phyloP scores from a whole-genome alignment of 1,140 invertebrate genomes.

The Drosophila triauraria region DNA sequence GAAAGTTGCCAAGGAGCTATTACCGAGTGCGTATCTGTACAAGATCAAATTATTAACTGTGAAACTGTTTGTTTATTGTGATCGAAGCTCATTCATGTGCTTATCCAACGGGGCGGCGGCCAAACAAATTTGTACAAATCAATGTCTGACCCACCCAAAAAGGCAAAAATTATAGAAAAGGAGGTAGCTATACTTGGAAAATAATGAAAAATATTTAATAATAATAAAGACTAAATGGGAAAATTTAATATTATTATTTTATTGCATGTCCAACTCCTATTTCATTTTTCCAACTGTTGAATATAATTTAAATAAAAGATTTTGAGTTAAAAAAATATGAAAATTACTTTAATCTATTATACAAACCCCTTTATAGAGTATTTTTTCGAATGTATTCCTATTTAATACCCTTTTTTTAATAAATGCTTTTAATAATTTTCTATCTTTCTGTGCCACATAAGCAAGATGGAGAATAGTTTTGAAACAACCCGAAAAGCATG shows the following conservation, averaged over 20 bases:
- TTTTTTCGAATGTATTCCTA: too few species aligned
- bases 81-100: constrained; percentile 61
- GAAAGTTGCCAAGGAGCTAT: constrained; percentile 26
- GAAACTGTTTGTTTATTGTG: constrained; percentile 63
- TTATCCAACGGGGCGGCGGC: constrained; percentile 28
- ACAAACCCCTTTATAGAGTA: too few species aligned
- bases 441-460: not conserved
- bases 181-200: not conserved
- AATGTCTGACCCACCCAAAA: constrained; percentile 16
- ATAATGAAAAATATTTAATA: too few species aligned
- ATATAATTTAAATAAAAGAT: too few species aligned
- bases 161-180: not conserved
- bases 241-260: too few species aligned
- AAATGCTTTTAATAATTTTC: too few species aligned
- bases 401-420: too few species aligned
- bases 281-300: too few species aligned
- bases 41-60: constrained; percentile 70
- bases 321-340: too few species aligned
- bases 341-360: too few species aligned
- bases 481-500: constrained; percentile 33
- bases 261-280: too few species aligned
- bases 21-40: constrained; percentile 52
- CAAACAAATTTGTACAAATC: constrained; percentile 31
- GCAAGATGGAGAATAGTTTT: constrained; percentile 11
- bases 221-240: too few species aligned